Evolutionary conservation across 2,888 invertebrate genomes (phyloP).

Genomic region (Dolichomitus sp.): DNA sequence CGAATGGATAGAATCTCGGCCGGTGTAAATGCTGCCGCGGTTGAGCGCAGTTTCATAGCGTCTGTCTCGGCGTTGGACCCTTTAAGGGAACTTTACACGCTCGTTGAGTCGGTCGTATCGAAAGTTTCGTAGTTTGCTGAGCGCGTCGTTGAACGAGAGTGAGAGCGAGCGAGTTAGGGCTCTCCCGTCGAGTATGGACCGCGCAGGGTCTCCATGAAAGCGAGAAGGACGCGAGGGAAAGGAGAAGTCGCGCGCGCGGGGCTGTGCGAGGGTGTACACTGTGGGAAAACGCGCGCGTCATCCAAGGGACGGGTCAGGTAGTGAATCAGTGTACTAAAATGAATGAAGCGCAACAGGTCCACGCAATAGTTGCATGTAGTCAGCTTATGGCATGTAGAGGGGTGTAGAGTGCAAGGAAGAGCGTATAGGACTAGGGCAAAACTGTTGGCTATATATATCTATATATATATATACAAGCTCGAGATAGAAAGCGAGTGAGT

Average conservation of each 20-base stretch:
- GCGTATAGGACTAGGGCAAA: constrained; percentile 63
- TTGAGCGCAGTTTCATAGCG: constrained; percentile 14
- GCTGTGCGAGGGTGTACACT: constrained; percentile 16
- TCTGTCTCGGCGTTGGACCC: constrained; percentile 29
- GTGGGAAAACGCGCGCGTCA: constrained; percentile 68
- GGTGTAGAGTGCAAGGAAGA: constrained; percentile 20
- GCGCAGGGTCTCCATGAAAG: constrained; percentile 29
- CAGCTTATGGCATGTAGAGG: constrained; percentile 74
- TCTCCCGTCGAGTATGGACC: constrained; percentile 42
- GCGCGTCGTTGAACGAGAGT: constrained; percentile 36
- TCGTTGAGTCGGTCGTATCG: constrained; percentile 70
- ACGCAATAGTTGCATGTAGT: constrained; percentile 77
- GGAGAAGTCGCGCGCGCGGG: constrained; percentile 11
- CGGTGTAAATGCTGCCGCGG: constrained; percentile 15
- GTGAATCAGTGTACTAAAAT: constrained; percentile 81
- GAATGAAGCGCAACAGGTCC: constrained; percentile 82
- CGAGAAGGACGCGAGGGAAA: constrained; percentile 37
- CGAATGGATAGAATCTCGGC: constrained; percentile 10
- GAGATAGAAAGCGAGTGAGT: constrained; percentile 45
- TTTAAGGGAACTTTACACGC: constrained; percentile 63
- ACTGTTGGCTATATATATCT: constrained; percentile 61
- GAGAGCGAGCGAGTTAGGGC: constrained; percentile 22
- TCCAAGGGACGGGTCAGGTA: constrained; percentile 76
- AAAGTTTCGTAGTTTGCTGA: constrained; percentile 70
- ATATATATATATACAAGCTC: constrained; percentile 18